Percentiles rank a stretch among this genome's conserved stretches.
Evolutionary conservation across 1,140 invertebrate genomes (phyloP).

Genomic region (Periplaneta americana): DNA sequence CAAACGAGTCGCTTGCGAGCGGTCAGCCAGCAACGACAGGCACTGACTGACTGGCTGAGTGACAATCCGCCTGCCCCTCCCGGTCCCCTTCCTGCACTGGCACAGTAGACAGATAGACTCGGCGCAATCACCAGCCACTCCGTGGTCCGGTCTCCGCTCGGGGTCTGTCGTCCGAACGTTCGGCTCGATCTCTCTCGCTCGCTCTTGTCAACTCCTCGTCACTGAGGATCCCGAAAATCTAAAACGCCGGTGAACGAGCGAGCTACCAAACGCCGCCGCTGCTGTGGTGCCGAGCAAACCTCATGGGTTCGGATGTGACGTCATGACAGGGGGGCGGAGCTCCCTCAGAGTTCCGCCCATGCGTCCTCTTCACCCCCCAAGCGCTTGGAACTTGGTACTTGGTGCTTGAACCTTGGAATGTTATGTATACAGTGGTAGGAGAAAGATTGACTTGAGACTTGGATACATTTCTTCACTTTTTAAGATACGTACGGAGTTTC

Average conservation of each 20-base stretch:
- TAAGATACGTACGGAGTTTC: not conserved
- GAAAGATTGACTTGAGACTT: not conserved
- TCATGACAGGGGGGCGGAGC: conserved; percentile 35
- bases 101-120: conserved; percentile 29
- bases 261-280: conserved; percentile 6
- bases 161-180: conserved; percentile 22
- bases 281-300: conserved; percentile 29
- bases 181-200: conserved; percentile 21
- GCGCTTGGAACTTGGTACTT: conserved; percentile 3
- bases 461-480: not conserved
- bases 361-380: conserved; percentile 9
- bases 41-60: conserved; percentile 15
- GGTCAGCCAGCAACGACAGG: conserved; percentile 6
- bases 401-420: not conserved
- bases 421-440: conserved; percentile 3
- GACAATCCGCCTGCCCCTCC: conserved; percentile 12
- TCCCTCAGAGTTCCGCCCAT: conserved; percentile 11
- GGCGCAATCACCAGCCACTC: conserved; percentile 35
- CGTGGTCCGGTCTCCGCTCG: conserved; percentile 28
- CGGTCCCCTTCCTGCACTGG: conserved; percentile 1
- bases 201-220: conserved; percentile 36
- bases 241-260: conserved; percentile 2
- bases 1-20: not conserved
- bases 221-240: conserved; percentile 21
- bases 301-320: conserved; percentile 30